Percentiles rank a stretch among this genome's conserved stretches.
Conservation (phyloP, 2,888 invertebrate genomes). For the Cantharis lateralis region DNA sequence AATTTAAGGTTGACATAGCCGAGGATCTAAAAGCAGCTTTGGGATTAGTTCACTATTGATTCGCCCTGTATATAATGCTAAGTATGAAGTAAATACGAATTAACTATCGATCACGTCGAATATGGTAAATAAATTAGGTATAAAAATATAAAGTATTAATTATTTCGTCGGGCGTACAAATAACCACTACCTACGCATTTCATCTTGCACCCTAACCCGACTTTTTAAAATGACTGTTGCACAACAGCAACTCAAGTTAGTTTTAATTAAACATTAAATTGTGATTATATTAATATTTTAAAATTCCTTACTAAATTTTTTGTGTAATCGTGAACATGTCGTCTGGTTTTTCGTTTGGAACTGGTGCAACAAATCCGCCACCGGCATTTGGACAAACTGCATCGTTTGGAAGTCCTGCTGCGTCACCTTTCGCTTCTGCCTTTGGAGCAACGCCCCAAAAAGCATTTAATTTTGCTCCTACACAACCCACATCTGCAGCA, state of each 20-base stretch:
- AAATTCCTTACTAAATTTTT: background rate
- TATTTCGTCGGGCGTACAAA: background rate
- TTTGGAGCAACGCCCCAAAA: background rate
- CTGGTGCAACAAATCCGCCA: slow-evolving; percentile 9
- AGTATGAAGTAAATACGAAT: no score
- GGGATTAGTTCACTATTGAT: no score
- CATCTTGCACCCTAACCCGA: background rate
- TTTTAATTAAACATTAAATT: background rate
- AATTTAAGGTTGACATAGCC: no score
- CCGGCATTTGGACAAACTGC: background rate
- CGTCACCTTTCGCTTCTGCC: background rate
- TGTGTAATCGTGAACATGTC: background rate
- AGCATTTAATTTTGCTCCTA: background rate
- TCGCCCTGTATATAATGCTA: no score
- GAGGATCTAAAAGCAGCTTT: no score
- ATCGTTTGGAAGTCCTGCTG: background rate
- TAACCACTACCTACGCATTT: background rate
- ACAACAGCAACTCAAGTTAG: background rate
- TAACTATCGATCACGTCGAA: no score
- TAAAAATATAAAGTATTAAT: no score
- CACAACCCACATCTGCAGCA: background rate
- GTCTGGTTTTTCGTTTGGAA: slow-evolving; percentile 40
- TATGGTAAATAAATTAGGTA: no score
- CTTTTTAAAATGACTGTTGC: background rate
- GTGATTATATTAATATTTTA: background rate